These are phyloP conservation scores for Eubucco bourcierii DNA, from an alignment of 2,113 vertebrate species.

Conservation along the genomic window DNA sequence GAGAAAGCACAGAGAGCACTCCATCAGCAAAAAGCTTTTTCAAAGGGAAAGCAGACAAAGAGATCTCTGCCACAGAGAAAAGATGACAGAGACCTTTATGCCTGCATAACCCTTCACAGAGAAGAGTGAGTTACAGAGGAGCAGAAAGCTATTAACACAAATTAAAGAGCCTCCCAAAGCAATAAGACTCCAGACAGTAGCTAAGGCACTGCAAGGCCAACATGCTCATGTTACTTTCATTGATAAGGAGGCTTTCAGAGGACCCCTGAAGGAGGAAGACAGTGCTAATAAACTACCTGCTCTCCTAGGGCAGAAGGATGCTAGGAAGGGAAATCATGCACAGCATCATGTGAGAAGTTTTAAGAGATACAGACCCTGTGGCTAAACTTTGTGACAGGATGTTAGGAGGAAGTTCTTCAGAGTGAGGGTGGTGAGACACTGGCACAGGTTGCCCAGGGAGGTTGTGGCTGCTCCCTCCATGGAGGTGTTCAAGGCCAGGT, in stretches of 20 bases:
- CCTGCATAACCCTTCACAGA: not conserved
- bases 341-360: not conserved
- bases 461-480: too few relatives aligned
- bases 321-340: not conserved
- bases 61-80: not conserved
- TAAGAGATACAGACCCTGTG: not conserved
- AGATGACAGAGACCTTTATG: not conserved
- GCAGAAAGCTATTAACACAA: not conserved
- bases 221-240: not conserved
- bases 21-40: constrained; percentile 43
- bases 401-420: too few relatives aligned
- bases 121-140: not conserved
- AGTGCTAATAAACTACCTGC: not conserved
- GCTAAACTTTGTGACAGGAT: not conserved
- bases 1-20: constrained; percentile 23
- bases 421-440: too few relatives aligned
- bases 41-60: constrained; percentile 32
- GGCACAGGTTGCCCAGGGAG: too few relatives aligned
- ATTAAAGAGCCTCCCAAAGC: constrained; percentile 13
- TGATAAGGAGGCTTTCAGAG: not conserved
- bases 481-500: too few relatives aligned
- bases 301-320: not conserved
- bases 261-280: not conserved
- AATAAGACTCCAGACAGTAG: not conserved
- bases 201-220: not conserved